phyloP scores from a whole-genome alignment of 1,140 invertebrate species.

The Saccostrea cuccullata region DNA sequence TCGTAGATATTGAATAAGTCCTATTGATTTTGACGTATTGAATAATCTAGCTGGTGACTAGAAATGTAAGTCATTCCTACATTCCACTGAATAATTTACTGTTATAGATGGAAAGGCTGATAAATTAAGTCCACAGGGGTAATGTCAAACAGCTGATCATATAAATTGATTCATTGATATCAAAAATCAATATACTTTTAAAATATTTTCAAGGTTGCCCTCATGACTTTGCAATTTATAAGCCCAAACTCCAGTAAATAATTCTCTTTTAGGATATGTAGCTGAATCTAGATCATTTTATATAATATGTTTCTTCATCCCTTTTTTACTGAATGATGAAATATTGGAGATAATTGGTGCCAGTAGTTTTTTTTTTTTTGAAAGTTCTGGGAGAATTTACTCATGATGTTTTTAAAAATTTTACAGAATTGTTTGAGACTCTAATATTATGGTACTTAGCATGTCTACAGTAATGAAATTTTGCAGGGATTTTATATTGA shows the following conservation, averaged over 20 bases:
- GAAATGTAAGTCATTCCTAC: not conserved
- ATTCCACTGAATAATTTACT: constrained; percentile 7
- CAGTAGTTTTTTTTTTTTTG: no score
- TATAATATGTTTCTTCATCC: no score
- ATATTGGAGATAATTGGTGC: no score
- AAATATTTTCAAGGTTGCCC: not conserved
- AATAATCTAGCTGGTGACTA: not conserved
- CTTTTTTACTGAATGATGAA: no score
- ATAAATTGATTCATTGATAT: not conserved
- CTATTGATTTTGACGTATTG: not conserved
- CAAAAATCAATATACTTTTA: not conserved
- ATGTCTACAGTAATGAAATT: no score
- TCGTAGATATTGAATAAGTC: not conserved
- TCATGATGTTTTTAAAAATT: no score
- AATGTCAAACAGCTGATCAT: not conserved
- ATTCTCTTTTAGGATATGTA: no score
- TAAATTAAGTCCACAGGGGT: not conserved
- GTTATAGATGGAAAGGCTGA: not conserved
- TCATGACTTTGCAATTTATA: not conserved
- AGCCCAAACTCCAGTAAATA: not conserved
- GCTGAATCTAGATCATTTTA: no score
- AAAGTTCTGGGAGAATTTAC: no score
- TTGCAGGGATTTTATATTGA: no score
- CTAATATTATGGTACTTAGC: no score
- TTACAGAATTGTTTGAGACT: no score